Base-by-base conservation (phyloP, 2,797 vertebrate genomes). In the Sebastes steindachneri region DNA sequence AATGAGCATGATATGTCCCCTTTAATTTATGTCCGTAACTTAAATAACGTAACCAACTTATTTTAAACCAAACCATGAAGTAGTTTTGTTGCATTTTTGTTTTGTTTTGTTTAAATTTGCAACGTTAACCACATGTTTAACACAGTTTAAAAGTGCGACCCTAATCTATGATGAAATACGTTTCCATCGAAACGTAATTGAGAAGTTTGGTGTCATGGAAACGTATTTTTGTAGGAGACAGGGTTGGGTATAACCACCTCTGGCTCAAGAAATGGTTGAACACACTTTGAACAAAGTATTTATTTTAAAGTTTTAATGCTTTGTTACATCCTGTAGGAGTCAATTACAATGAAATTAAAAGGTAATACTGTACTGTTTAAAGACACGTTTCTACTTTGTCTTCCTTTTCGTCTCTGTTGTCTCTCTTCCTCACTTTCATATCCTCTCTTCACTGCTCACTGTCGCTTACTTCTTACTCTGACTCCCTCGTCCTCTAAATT, bases 401-500 rank as follows among this genome's bases (percentile, higher is more conserved):
- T 57, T 51, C 11, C 10, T 63, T 70, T 9, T 25, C 31, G 14
- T 2, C n/a, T 48, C 65, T 51, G 9, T 28, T 23, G 4, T 6
- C 33, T 45, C 10, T 63, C 60, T 35, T 31, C 51, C 31, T 64
- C 25, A 11, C 28, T 19, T 62, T 62, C 23, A 15, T 58, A 60
- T 62, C 23, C 41, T 33, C 21, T 65, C 59, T n/a, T 9, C 96
- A 79, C 37, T 48, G n/a, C 55, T 60, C 23, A 25, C 35, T 45
- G 29, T 62, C 29, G 21, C 29, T 5, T 60, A 60, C 57, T 59
- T 9, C 57, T 29, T 59, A 28, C 88, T 95, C 86, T 93, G 93
- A 87, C 96, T 95, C 90, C 63, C 33, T 78, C 48, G 1, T 62
- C 29, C 60, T 74, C 71, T 67, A 79, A 82, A 84, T 80, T 74